Evolutionary conservation across 2,888 invertebrate genomes (phyloP).

Genomic region (Clepsis dumicolana): DNA sequence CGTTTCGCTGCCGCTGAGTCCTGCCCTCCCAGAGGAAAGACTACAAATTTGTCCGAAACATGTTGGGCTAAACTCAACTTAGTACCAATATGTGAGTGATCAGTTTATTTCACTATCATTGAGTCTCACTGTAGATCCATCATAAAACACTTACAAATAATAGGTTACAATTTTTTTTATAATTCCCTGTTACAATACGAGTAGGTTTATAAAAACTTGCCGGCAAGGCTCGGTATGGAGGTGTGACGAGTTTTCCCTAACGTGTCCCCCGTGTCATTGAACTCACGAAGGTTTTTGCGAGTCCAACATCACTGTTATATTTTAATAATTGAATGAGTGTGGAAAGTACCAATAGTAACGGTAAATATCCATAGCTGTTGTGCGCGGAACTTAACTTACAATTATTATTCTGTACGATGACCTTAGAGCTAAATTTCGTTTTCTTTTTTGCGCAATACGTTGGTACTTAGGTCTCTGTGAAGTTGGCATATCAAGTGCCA

Average conservation of each 20-base stretch:
- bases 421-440: slow-evolving; percentile 35
- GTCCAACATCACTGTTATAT: slow-evolving; percentile 79
- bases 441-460: slow-evolving; percentile 35
- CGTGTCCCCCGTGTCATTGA: slow-evolving; percentile 83
- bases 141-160: no score
- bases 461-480: no score
- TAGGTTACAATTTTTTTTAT: no score
- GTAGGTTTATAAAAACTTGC: slow-evolving; percentile 27
- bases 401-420: slow-evolving; percentile 40
- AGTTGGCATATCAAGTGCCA: no score
- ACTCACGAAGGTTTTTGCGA: slow-evolving; percentile 81
- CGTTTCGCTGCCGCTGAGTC: no score
- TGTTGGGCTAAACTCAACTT: no score
- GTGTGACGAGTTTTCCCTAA: slow-evolving; percentile 81
- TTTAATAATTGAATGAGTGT: slow-evolving; percentile 83
- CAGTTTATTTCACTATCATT: no score
- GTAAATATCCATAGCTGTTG: slow-evolving; percentile 57
- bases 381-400: slow-evolving; percentile 39
- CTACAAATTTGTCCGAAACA: no score
- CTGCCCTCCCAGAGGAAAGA: no score
- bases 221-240: slow-evolving; percentile 58
- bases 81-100: no score
- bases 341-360: slow-evolving; percentile 71
- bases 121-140: no score
- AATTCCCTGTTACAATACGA: slow-evolving; percentile 2